These are phyloP conservation scores for Eupithecia centaureata DNA, from an alignment of 2,888 invertebrate genomes.

Conservation along the genomic window DNA sequence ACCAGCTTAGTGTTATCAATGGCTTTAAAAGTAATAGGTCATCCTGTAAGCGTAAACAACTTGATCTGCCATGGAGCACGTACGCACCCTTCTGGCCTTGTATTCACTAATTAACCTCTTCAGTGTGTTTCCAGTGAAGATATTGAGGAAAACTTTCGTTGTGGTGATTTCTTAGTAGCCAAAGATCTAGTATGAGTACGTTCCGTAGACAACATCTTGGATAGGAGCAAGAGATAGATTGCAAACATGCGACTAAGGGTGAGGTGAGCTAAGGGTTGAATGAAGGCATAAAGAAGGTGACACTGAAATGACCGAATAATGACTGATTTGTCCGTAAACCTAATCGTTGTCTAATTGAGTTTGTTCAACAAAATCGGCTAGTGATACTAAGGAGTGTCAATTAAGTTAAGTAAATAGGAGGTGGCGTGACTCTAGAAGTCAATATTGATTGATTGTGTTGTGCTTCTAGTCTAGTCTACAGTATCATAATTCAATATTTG, in stretches of 20 bases:
- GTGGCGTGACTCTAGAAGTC: slow-evolving; percentile 11
- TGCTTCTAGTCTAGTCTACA: slow-evolving; percentile 7
- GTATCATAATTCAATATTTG: slow-evolving; percentile 5
- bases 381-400: background rate
- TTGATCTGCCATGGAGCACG: slow-evolving; percentile 59
- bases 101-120: slow-evolving; percentile 42
- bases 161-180: no score
- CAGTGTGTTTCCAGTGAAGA: slow-evolving; percentile 26
- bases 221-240: no score
- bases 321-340: background rate
- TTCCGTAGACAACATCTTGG: no score
- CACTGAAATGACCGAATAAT: background rate
- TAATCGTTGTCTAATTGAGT: background rate
- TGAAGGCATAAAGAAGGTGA: no score
- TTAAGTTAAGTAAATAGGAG: slow-evolving; percentile 4
- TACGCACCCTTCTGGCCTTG: slow-evolving; percentile 55
- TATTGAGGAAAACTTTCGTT: slow-evolving; percentile 25
- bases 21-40: slow-evolving; percentile 26
- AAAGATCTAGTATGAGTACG: no score
- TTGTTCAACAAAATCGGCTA: background rate
- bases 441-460: slow-evolving; percentile 9
- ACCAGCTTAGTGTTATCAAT: slow-evolving; percentile 15
- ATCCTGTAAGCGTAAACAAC: slow-evolving; percentile 43
- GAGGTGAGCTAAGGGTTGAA: no score
- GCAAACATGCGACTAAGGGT: no score